Base-by-base conservation (phyloP, 2,888 invertebrate genomes). In the Thera britannica region DNA sequence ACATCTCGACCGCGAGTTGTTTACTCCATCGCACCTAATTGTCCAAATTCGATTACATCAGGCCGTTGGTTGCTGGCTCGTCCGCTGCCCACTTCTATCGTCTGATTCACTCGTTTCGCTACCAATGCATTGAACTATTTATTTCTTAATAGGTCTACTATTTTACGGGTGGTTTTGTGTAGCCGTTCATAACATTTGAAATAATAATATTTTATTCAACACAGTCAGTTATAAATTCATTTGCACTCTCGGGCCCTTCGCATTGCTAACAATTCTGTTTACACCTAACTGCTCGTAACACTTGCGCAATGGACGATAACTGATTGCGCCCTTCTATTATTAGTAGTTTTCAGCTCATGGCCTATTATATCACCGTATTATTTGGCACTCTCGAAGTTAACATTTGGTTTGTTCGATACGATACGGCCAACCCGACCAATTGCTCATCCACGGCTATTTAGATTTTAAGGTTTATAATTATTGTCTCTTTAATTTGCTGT, bases 11-110 rank as follows among this genome's bases (percentile, higher is more conserved):
- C 79, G 76, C 79, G 75, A 79, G 79, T 82, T 84, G 84, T 88
- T 90, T 89, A 86, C 85, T 82, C 77, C 81, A 82, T 81, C 79
- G 76, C 72, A 76, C 78, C 81, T 86, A 87, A 87, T 87, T 86
- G 83, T 83, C 78, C 81, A 84, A 85, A 89, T 82, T 83, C 73
- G 79, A 80, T 90, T 88, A 87, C 84, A 77, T 85, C 83, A 85
- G 65, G 69, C 65, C 62, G 78, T 79, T 76, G 76, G 56, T 54
- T 55, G 49, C 68, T 58, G 61, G 12, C 68, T 60, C 76, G 72
- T 70, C 77, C 66, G 72, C 77, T 78, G 75, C 79, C 81, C 77
- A 81, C 78, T 74, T 73, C 78, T 74, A 80, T 85, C 84, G 82
- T 84, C 78, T 76, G 80, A 78, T 78, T 79, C 77, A 73, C 73